Conservation (phyloP, 92 coral and sea anemone species). For the Pocillopora meandrina region DNA sequence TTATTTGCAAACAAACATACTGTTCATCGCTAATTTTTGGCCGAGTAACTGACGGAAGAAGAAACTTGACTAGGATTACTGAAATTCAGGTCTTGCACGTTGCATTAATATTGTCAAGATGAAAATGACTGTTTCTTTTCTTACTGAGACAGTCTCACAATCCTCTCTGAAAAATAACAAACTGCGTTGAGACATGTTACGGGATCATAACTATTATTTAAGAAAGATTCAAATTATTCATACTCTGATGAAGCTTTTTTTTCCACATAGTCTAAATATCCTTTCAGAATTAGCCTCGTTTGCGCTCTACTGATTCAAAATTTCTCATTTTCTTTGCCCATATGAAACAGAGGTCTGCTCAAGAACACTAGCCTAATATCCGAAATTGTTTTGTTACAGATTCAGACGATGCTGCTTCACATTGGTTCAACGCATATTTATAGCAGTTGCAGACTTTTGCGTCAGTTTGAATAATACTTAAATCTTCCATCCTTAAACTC, state of each 20-base stretch:
- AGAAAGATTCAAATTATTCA: too few relatives aligned
- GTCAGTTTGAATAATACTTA: background rate
- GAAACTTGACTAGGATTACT: too few relatives aligned
- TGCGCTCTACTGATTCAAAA: background rate
- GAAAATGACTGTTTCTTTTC: too few relatives aligned
- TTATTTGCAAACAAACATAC: too few relatives aligned
- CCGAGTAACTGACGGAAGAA: too few relatives aligned
- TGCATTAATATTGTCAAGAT: too few relatives aligned
- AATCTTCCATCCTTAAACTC: conserved; percentile 4
- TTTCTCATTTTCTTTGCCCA: conserved; percentile 3
- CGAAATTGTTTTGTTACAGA: conserved; percentile 45
- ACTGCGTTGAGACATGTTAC: too few relatives aligned
- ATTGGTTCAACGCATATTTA: conserved; percentile 49
- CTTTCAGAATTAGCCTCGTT: background rate
- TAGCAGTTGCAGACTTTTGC: conserved; percentile 30
- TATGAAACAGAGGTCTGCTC: background rate
- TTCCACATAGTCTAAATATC: background rate
- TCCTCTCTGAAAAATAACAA: too few relatives aligned
- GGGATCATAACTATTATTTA: too few relatives aligned
- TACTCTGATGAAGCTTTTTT: background rate
- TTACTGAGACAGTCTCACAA: too few relatives aligned
- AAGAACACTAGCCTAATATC: conserved; percentile 36
- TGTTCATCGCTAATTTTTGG: too few relatives aligned
- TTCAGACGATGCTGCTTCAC: conserved; percentile 41
- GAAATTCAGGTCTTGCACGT: too few relatives aligned